A percentile compares a stretch with the other conserved stretches of the same genome.
phyloP scores from a whole-genome alignment of 2,797 vertebrate genomes.

The Hapalemur alaotrensis region DNA sequence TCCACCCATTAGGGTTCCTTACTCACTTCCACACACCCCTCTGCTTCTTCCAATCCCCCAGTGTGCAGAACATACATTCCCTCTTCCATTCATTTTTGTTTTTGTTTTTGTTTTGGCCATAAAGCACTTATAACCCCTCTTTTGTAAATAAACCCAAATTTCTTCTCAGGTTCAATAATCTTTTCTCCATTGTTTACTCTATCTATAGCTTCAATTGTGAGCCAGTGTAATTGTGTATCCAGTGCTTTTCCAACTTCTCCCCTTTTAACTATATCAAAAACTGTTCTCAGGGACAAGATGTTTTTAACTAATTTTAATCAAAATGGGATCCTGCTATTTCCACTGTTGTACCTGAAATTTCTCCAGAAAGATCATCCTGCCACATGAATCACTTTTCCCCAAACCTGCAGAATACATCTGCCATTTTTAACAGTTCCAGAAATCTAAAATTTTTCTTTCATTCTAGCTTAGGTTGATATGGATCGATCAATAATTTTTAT shows the following conservation, averaged over 20 bases:
- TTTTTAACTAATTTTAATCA: neutral
- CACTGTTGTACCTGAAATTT: neutral
- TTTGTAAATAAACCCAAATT: neutral
- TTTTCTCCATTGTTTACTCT: neutral
- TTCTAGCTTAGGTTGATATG: neutral
- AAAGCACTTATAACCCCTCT: neutral
- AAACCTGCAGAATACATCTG: neutral
- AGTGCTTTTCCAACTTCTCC: neutral
- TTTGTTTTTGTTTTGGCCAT: neutral
- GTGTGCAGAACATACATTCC: neutral
- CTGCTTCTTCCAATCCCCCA: fast-evolving
- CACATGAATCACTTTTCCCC: neutral
- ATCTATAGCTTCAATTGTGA: neutral
- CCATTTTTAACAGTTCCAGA: neutral
- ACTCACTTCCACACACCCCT: fast-evolving
- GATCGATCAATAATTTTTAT: neutral
- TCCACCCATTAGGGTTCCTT: neutral
- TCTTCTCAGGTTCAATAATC: neutral
- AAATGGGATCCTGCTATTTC: neutral
- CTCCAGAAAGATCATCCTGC: neutral
- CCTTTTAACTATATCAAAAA: neutral
- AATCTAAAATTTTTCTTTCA: neutral
- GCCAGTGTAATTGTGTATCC: neutral
- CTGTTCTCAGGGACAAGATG: neutral
- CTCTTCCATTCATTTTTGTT: neutral